These are phyloP conservation scores for Triplophysa dalaica DNA, from an alignment of 2,113 vertebrate genomes.

Conservation along the genomic window DNA sequence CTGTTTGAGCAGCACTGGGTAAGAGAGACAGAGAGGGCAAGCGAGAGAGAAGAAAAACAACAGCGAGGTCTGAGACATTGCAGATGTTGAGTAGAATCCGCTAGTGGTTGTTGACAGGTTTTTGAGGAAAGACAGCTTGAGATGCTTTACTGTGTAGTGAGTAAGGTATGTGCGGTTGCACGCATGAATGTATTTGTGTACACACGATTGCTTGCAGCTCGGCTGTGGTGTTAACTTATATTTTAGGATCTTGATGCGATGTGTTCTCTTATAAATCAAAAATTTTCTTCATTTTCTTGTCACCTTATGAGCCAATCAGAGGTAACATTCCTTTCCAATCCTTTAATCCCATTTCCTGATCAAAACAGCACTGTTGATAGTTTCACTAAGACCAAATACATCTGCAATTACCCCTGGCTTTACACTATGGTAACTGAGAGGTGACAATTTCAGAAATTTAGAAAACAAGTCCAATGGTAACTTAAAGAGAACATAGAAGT, in stretches of 20 bases:
- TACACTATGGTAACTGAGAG: conserved; percentile 50
- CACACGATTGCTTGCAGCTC: conserved; percentile 11
- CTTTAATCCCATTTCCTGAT: conserved; percentile 75
- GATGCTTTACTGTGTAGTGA: not conserved
- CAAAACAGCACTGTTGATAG: conserved; percentile 74
- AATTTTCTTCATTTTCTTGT: not conserved
- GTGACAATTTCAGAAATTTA: conserved; percentile 50
- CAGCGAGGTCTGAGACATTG: conserved; percentile 77
- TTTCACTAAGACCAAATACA: conserved; percentile 57
- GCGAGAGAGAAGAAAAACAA: conserved; percentile 47
- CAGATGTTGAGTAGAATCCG: conserved; percentile 82
- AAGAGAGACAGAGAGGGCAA: conserved; percentile 42
- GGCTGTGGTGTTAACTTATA: not conserved
- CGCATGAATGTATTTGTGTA: not conserved
- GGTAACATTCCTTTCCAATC: conserved; percentile 74
- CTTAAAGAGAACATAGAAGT: not conserved
- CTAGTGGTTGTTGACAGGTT: conserved; percentile 75
- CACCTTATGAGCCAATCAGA: conserved; percentile 46
- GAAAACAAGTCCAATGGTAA: not conserved
- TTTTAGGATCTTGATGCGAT: not conserved
- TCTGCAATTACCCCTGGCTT: conserved; percentile 44
- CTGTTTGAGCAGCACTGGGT: conserved; percentile 68
- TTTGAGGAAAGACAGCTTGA: conserved; percentile 77
- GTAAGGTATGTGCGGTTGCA: conserved; percentile 14
- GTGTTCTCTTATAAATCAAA: not conserved